phyloP scores from a whole-genome alignment of 2,888 invertebrate genomes.

The Mylabris sibirica region DNA sequence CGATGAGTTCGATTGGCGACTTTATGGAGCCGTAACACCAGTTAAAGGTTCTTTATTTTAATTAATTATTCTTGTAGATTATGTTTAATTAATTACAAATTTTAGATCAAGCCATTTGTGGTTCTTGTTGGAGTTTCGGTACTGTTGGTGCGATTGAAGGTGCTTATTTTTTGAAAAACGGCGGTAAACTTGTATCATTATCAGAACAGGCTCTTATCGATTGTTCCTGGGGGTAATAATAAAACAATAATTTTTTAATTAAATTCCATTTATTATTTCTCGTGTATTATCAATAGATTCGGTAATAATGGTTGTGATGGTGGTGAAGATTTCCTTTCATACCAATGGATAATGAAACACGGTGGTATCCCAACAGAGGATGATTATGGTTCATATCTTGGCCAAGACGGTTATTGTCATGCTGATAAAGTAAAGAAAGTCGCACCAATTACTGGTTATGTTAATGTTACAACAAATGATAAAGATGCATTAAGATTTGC shows the following conservation, averaged over 20 bases:
- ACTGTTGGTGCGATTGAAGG: constrained; percentile 94
- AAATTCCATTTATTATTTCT: neutral
- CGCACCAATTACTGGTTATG: constrained; percentile 82
- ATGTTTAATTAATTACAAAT: constrained; percentile 21
- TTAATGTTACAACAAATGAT: constrained; percentile 84
- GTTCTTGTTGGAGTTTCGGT: constrained; percentile 97
- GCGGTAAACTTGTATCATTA: constrained; percentile 80
- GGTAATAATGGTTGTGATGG: constrained; percentile 98
- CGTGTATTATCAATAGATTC: constrained; percentile 62
- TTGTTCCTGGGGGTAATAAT: constrained; percentile 89
- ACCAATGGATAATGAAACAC: constrained; percentile 90
- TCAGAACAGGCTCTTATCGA: constrained; percentile 95
- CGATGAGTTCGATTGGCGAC: constrained; percentile 85
- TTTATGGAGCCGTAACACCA: constrained; percentile 91
- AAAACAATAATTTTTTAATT: too few relatives aligned
- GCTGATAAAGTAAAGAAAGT: constrained; percentile 73
- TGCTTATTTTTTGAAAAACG: constrained; percentile 83
- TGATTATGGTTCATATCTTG: constrained; percentile 90
- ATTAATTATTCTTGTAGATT: too few relatives aligned
- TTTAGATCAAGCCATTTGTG: constrained; percentile 97
- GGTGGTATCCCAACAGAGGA: constrained; percentile 90
- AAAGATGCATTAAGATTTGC: constrained; percentile 80
- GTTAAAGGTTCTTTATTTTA: constrained; percentile 76
- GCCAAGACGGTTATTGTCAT: constrained; percentile 93
- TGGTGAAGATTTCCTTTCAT: constrained; percentile 94